Percentiles rank a stretch among this genome's conserved stretches.
phyloP scores from a whole-genome alignment of 2,888 invertebrate species.

The Bombylius discolor region DNA sequence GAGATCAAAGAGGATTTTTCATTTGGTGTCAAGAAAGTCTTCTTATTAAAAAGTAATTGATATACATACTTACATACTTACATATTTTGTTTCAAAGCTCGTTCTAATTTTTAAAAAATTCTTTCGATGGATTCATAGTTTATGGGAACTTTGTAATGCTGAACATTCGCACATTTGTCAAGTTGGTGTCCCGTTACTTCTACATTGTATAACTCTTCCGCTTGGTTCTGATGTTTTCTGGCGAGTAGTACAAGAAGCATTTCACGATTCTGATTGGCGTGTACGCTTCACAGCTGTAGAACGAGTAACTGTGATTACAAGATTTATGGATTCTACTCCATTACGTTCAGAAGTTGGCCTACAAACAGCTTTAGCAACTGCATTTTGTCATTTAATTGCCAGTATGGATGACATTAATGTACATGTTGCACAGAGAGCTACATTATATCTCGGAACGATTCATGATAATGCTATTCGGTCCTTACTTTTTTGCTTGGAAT shows the following conservation, averaged over 20 bases:
- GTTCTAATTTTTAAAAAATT: not conserved
- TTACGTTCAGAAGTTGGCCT: conserved; percentile 68
- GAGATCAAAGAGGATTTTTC: conserved; percentile 82
- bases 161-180: conserved; percentile 90
- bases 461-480: conserved; percentile 81
- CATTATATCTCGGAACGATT: conserved; percentile 83
- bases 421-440: conserved; percentile 86
- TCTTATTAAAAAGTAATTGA: conserved; percentile 70
- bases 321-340: conserved; percentile 85
- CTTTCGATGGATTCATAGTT: conserved; percentile 38
- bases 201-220: conserved; percentile 90
- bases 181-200: conserved; percentile 77
- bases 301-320: conserved; percentile 80
- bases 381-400: conserved; percentile 91
- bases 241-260: conserved; percentile 87
- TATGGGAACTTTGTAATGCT: conserved; percentile 87
- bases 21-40: conserved; percentile 95
- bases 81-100: no score
- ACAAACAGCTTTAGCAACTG: conserved; percentile 88
- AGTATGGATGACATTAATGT: conserved; percentile 93
- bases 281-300: conserved; percentile 90
- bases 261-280: conserved; percentile 80
- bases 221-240: conserved; percentile 93
- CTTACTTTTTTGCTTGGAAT: conserved; percentile 85
- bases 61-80: not conserved